Percentiles rank a stretch among this genome's conserved stretches.
phyloP scores from a whole-genome alignment of 2,888 invertebrate genomes.

The Rhamnusium bicolor region DNA sequence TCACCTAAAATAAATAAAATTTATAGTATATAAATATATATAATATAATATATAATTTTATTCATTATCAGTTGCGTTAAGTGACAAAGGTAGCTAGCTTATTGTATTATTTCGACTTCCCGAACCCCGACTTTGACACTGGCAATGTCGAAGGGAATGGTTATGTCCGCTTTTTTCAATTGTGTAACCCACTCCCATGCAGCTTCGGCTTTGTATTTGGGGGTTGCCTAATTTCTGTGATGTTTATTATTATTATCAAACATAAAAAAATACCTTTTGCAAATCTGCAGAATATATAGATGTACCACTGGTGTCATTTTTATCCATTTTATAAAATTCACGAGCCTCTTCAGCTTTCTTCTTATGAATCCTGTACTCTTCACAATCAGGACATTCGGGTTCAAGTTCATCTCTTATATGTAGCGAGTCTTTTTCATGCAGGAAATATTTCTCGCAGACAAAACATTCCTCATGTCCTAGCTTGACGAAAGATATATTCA shows the following conservation, averaged over 20 bases:
- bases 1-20: no score
- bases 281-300: background rate
- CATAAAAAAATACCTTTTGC: background rate
- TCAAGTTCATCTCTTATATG: background rate
- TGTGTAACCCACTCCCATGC: no score
- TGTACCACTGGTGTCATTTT: background rate
- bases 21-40: no score
- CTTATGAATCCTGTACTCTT: background rate
- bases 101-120: no score
- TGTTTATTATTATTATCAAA: background rate
- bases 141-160: no score
- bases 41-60: no score
- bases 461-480: slow-evolving; percentile 18
- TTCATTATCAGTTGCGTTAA: no score
- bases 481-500: slow-evolving; percentile 10
- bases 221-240: no score
- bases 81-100: no score
- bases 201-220: no score
- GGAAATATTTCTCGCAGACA: background rate
- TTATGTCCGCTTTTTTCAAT: no score
- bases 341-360: background rate
- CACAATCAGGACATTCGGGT: background rate
- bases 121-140: no score
- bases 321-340: background rate
- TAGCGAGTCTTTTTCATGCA: background rate